Evolutionary conservation across 2,797 vertebrate genomes (phyloP).

Genomic region (Acanthurus leucopareius): DNA sequence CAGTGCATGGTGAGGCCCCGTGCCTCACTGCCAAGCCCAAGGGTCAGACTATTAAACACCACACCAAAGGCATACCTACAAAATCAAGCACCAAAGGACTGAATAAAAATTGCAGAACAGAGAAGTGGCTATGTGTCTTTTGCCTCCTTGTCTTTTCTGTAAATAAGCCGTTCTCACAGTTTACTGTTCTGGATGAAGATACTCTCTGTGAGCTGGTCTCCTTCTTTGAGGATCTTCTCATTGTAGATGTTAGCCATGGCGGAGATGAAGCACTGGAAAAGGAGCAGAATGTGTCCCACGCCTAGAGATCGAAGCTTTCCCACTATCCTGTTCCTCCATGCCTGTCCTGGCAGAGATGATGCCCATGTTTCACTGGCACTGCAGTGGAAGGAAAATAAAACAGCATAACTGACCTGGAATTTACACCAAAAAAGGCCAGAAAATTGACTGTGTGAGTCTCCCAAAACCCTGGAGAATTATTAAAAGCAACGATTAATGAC

Average conservation of each 20-base stretch:
- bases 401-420: neutral
- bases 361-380: conserved; percentile 67
- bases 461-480: neutral
- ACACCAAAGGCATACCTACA: conserved; percentile 91
- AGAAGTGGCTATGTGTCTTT: fast-evolving
- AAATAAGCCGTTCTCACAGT: conserved; percentile 70
- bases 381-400: neutral
- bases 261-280: conserved; percentile 95
- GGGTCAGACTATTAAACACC: conserved; percentile 92
- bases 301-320: conserved; percentile 87
- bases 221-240: conserved; percentile 98
- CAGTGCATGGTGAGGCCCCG: conserved; percentile 89
- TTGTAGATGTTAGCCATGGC: conserved; percentile 99
- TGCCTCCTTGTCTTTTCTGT: neutral
- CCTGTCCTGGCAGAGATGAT: conserved; percentile 79
- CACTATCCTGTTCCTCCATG: conserved; percentile 86
- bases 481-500: neutral
- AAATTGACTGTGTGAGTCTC: neutral
- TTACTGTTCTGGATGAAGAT: conserved; percentile 98
- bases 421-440: neutral
- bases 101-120: neutral
- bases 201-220: conserved; percentile 91
- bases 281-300: conserved; percentile 92
- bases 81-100: neutral
- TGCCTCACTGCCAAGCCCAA: conserved; percentile 86